Conservation (phyloP, 2,113 vertebrate genomes). For the Campylomormyrus tamandua region DNA sequence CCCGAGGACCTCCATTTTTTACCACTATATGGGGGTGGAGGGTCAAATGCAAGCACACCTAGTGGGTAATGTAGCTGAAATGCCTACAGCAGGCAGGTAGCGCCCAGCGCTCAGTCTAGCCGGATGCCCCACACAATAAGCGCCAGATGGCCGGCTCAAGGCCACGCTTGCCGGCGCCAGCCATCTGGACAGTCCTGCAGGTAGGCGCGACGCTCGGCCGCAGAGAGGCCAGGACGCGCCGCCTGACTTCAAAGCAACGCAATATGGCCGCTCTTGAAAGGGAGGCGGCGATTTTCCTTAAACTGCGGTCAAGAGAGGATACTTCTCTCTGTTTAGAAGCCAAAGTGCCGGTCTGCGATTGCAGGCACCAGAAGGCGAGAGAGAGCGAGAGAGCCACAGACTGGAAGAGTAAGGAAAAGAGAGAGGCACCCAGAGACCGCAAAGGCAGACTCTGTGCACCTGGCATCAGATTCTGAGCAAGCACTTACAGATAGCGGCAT, state of each 20-base stretch:
- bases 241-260: constrained; percentile 49
- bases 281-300: constrained; percentile 40
- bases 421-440: neutral
- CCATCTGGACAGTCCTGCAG: constrained; percentile 55
- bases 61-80: neutral
- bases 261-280: constrained; percentile 49
- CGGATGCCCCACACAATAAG: constrained; percentile 33
- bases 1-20: neutral
- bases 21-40: neutral
- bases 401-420: neutral
- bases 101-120: constrained; percentile 5
- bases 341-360: constrained; percentile 31
- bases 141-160: constrained; percentile 54
- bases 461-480: neutral
- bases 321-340: constrained; percentile 44
- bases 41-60: neutral
- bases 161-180: constrained; percentile 33
- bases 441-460: constrained; percentile 6
- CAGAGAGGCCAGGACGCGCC: constrained; percentile 27
- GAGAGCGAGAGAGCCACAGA: neutral
- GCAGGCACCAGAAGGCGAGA: constrained; percentile 15
- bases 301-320: constrained; percentile 45
- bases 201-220: constrained; percentile 35
- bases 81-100: neutral
- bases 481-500: neutral